A percentile compares a stretch with the other conserved stretches of the same genome.
Conservation (phyloP, 1,140 invertebrate genomes). For the Zaprionus vittiger region DNA sequence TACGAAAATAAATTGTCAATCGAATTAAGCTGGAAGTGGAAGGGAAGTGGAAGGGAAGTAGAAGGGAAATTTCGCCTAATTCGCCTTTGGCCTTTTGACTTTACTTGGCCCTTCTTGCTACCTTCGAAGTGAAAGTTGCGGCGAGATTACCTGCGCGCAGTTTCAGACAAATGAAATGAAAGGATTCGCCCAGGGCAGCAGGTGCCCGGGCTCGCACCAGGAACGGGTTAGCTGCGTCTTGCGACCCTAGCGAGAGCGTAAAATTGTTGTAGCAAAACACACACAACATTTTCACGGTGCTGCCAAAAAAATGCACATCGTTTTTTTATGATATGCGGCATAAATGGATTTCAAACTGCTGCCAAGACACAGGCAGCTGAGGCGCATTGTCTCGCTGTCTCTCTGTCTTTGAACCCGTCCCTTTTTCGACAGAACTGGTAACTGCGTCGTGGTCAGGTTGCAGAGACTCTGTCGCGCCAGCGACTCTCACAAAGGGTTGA, state of each 20-base stretch:
- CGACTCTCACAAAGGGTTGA: conserved; percentile 68
- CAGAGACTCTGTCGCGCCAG: conserved; percentile 14
- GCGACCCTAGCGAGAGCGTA: conserved; percentile 57
- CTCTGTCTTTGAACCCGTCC: conserved; percentile 10
- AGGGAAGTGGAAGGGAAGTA: not conserved
- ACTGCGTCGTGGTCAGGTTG: conserved; percentile 66
- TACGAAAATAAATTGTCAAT: conserved; percentile 59
- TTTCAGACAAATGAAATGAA: not conserved
- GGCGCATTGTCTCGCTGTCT: conserved; percentile 49
- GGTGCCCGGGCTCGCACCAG: conserved; percentile 47
- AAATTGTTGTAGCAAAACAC: conserved; percentile 72
- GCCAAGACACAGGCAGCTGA: conserved; percentile 74
- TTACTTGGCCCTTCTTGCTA: conserved; percentile 18
- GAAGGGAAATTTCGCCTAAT: not conserved
- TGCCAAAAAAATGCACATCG: conserved; percentile 47
- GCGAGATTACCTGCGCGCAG: conserved; percentile 21
- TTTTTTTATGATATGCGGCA: conserved; percentile 79
- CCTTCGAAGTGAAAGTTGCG: conserved; percentile 33
- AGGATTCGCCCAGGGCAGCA: conserved; percentile 51
- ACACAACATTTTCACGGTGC: conserved; percentile 61
- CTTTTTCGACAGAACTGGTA: conserved; percentile 57
- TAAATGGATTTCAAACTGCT: conserved; percentile 79
- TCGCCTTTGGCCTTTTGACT: conserved; percentile 15
- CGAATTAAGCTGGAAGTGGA: conserved; percentile 30
- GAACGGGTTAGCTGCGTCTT: conserved; percentile 54